Percentiles rank a stretch among this genome's conserved stretches.
Conservation (phyloP, 2,888 invertebrate species). For the Luperina nickerlii region DNA sequence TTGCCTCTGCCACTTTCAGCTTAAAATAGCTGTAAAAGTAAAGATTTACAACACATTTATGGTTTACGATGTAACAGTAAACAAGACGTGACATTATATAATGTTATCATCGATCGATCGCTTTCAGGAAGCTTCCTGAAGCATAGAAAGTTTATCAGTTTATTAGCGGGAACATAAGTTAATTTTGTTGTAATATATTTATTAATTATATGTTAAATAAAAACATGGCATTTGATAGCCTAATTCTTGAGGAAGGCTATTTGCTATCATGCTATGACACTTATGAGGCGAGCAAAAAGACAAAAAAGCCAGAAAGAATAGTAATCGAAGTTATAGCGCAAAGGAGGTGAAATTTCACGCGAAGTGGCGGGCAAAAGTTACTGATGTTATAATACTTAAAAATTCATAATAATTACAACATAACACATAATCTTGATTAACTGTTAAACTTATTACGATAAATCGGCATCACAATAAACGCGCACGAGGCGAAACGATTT, state of each 20-base stretch:
- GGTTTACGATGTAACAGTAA: not conserved
- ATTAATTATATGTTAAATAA: too few relatives aligned
- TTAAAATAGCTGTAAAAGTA: not conserved
- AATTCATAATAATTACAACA: conserved; percentile 12
- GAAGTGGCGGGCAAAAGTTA: too few relatives aligned
- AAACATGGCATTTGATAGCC: too few relatives aligned
- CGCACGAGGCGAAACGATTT: conserved; percentile 58
- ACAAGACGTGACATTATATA: not conserved
- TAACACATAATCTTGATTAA: conserved; percentile 12
- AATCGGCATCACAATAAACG: conserved; percentile 43
- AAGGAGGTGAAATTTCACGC: too few relatives aligned
- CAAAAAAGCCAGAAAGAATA: too few relatives aligned
- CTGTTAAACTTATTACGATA: conserved; percentile 43
- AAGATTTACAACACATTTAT: conserved; percentile 8
- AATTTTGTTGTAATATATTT: not conserved
- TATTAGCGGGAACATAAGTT: too few relatives aligned
- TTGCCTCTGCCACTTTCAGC: not conserved
- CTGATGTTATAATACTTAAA: not conserved
- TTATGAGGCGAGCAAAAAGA: too few relatives aligned
- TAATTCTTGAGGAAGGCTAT: too few relatives aligned
- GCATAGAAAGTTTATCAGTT: not conserved
- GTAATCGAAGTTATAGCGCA: too few relatives aligned
- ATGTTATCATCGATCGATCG: not conserved
- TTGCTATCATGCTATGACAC: too few relatives aligned
- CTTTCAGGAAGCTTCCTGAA: not conserved